Conservation (phyloP, 2,797 vertebrate species). For the Enteromius anoplus region DNA sequence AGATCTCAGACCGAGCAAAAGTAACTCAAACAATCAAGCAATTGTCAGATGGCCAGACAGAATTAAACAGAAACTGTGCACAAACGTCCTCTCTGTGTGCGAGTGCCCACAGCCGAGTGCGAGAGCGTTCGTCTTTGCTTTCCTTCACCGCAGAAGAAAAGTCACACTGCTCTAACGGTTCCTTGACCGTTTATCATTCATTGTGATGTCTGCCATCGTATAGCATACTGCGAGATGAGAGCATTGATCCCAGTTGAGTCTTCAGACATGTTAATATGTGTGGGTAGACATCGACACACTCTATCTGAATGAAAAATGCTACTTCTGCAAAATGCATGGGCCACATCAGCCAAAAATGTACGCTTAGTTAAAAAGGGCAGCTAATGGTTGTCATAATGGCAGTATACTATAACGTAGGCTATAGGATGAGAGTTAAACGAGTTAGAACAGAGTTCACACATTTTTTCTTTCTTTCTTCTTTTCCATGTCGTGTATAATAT, state of each 20-base stretch:
- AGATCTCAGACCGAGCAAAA: slow-evolving; percentile 49
- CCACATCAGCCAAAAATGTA: background rate
- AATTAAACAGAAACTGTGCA: slow-evolving; percentile 52
- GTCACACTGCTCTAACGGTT: slow-evolving; percentile 50
- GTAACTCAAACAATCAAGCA: slow-evolving; percentile 47
- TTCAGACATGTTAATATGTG: slow-evolving; percentile 43
- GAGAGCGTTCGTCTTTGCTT: slow-evolving; percentile 12
- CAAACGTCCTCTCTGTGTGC: slow-evolving; percentile 46
- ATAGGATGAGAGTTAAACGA: background rate
- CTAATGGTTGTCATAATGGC: background rate
- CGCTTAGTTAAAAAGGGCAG: background rate
- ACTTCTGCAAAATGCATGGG: background rate
- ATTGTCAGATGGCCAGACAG: slow-evolving; percentile 50
- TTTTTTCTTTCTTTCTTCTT: background rate
- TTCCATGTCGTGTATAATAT: background rate
- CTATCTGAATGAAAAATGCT: background rate
- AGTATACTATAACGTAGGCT: background rate
- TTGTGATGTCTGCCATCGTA: slow-evolving; percentile 1
- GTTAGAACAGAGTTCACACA: background rate
- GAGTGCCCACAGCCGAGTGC: slow-evolving; percentile 43
- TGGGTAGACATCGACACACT: slow-evolving; percentile 18
- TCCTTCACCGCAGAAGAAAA: slow-evolving; percentile 32
- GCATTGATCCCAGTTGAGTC: slow-evolving; percentile 42
- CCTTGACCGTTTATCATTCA: background rate
- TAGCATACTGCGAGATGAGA: slow-evolving; percentile 38